Percentiles rank a stretch among this genome's conserved stretches.
These are phyloP conservation scores for Fragum whitleyi DNA, from an alignment of 2,888 invertebrate genomes.

Conservation along the genomic window DNA sequence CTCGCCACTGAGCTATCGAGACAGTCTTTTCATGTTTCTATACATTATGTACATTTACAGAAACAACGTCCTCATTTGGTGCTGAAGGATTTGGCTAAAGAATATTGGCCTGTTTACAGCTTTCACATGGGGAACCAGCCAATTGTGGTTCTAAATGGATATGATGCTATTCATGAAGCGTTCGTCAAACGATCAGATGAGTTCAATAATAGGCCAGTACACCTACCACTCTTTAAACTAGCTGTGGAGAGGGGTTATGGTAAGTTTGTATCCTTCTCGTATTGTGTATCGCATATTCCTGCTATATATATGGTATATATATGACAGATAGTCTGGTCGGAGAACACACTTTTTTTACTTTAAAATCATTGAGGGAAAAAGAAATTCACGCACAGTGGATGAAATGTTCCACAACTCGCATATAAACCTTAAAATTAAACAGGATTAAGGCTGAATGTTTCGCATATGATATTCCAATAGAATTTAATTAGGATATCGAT, in stretches of 20 bases:
- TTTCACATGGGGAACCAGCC: slow-evolving; percentile 43
- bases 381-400: neutral
- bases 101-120: slow-evolving; percentile 61
- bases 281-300: neutral
- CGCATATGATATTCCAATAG: no score
- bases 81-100: slow-evolving; percentile 25
- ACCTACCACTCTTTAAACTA: slow-evolving; percentile 24
- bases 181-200: slow-evolving; percentile 51
- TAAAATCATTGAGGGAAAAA: neutral
- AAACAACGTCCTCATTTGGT: slow-evolving; percentile 22
- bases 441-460: no score
- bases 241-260: slow-evolving; percentile 17
- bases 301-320: no score
- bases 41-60: no score
- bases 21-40: no score
- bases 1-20: no score
- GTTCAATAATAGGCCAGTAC: slow-evolving; percentile 47
- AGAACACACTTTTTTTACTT: neutral
- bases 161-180: slow-evolving; percentile 55
- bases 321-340: neutral
- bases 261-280: neutral
- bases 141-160: slow-evolving; percentile 51
- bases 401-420: no score
- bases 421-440: no score
- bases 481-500: no score